Base-by-base conservation (phyloP, 2,113 vertebrate genomes). In the Carassius carassius region DNA sequence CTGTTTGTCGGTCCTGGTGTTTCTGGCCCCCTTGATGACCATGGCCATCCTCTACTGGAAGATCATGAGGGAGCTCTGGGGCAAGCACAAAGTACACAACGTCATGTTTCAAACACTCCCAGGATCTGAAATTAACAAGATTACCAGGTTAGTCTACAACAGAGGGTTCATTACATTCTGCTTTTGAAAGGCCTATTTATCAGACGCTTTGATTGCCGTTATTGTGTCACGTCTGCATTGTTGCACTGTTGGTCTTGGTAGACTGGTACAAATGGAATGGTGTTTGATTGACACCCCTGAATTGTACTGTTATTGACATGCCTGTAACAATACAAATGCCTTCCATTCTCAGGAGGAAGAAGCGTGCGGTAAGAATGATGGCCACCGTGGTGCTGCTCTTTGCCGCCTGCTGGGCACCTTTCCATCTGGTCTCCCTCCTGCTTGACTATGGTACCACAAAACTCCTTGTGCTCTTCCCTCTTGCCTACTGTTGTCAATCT, bases 101-200 rank as follows among this genome's bases (percentile, higher is more conserved):
- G 72, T 86, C 74, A 86, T 91, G 86, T 88, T 91, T 47, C 87
- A 91, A 49, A 82, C 86, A 0, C 89, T 91, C 3, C 86, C 88
- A 1, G 76, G 87, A 23, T 90, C 89, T 32, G 90, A 91, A 79
- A 90, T 91, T 70, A 91, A 89, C 84, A 91, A 91, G 58, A 90
- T 88, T 67, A 88, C 89, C 23, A 87, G 90, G 90, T 90, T 23
- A 83, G 85, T 77, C 41, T 54, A 6, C 16, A 54, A 54, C 51
- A 54, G 51, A 1, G 51, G 5, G 51, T 17, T 54, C 49, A 60
- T 60, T 9, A 2, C 19, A 21, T 1, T 1, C 1, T 37, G 67
- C 14, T 47, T 73, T 73, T 73, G 5, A 23, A 41, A 7, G 21
- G 12, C 3, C 37, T 13, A 16, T 49, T 74, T 14, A 47, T 12